phyloP scores from a whole-genome alignment of 2,797 vertebrate genomes.

The Sebastes diploproa region DNA sequence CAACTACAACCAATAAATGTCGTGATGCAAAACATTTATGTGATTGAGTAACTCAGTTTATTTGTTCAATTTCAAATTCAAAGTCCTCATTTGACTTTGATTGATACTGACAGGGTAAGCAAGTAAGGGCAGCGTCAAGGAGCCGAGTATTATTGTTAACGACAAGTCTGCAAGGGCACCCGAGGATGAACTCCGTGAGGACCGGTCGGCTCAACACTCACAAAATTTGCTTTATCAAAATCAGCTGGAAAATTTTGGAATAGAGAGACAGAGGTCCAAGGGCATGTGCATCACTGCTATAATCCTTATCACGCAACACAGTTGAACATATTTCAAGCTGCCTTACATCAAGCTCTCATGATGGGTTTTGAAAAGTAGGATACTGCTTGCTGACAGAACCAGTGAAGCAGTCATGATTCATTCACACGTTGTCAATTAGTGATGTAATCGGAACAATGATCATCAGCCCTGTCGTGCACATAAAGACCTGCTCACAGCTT shows the following conservation, averaged over 20 bases:
- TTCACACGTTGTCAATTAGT: background rate
- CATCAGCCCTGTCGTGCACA: background rate
- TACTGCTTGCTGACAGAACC: too few species aligned
- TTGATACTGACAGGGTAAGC: background rate
- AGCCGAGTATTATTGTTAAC: background rate
- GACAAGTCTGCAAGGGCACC: background rate
- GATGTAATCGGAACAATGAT: background rate
- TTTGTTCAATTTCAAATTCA: background rate
- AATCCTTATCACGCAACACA: background rate
- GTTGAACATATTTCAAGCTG: background rate
- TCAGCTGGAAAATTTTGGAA: background rate
- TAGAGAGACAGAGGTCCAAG: background rate
- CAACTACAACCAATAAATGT: background rate
- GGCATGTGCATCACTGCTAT: background rate
- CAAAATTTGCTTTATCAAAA: background rate
- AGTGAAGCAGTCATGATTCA: background rate
- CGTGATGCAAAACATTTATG: background rate
- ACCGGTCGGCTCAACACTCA: background rate
- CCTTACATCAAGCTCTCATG: background rate
- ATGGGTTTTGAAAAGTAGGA: background rate
- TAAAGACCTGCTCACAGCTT: constrained; percentile 2
- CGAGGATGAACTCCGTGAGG: background rate
- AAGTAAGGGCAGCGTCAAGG: background rate
- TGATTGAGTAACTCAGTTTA: background rate
- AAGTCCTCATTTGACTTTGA: background rate